Evolutionary conservation across 1,140 invertebrate genomes (phyloP).

Genomic region (Drosophila lacteicornis): DNA sequence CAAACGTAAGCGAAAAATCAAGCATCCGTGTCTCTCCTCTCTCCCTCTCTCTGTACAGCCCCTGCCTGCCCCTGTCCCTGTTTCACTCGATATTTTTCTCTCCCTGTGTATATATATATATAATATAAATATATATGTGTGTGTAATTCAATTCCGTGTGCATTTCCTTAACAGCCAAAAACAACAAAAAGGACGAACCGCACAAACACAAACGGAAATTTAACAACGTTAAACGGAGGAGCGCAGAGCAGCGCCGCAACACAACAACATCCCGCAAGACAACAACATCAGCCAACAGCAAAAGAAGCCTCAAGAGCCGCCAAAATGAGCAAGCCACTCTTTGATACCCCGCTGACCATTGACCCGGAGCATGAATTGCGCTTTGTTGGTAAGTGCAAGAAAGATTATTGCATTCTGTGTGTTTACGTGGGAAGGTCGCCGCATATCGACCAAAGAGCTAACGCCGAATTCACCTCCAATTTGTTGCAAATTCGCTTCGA

Average conservation of each 20-base stretch:
- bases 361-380: constrained; percentile 80
- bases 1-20: constrained; percentile 56
- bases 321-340: constrained; percentile 64
- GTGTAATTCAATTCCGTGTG: constrained; percentile 44
- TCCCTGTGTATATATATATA: neutral
- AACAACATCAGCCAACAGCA: constrained; percentile 26
- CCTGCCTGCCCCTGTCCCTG: neutral
- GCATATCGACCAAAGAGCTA: constrained; percentile 39
- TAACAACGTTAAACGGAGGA: constrained; percentile 14
- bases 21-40: constrained; percentile 16
- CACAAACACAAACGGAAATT: constrained; percentile 29
- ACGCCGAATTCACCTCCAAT: constrained; percentile 37
- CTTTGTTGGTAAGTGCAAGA: constrained; percentile 74
- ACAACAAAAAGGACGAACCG: constrained; percentile 36
- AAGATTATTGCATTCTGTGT: constrained; percentile 19
- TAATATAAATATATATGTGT: constrained; percentile 3
- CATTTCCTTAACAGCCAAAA: constrained; percentile 38
- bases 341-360: constrained; percentile 66
- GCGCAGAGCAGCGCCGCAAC: constrained; percentile 10
- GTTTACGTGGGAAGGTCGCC: constrained; percentile 28
- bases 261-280: neutral
- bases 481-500: constrained; percentile 45
- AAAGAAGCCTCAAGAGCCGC: constrained; percentile 15
- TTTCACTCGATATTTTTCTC: constrained; percentile 7
- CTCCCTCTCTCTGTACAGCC: constrained; percentile 7